phyloP scores from a whole-genome alignment of 2,888 invertebrate genomes.

The Drosophila kuntzei region DNA sequence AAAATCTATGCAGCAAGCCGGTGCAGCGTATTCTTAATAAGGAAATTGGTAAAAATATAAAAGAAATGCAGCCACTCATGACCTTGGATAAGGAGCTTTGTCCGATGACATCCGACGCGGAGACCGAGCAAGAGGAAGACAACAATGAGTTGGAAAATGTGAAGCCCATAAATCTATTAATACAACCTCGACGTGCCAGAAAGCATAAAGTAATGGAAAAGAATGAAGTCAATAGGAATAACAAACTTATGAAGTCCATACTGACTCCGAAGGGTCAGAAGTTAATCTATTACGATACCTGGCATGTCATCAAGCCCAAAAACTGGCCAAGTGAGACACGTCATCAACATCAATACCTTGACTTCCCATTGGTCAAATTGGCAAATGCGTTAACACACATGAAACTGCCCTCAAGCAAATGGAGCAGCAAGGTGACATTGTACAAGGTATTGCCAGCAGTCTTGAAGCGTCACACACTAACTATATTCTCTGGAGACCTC shows the following conservation, averaged over 20 bases:
- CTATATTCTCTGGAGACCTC: conserved; percentile 81
- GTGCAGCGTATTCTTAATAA: conserved; percentile 1
- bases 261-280: background rate
- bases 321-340: conserved; percentile 36
- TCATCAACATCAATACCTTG: conserved; percentile 62
- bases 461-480: conserved; percentile 58
- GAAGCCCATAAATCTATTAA: background rate
- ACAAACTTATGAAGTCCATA: background rate
- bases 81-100: conserved; percentile 12
- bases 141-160: background rate
- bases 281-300: conserved; percentile 82
- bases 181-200: background rate
- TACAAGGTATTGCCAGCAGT: conserved; percentile 65
- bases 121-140: background rate
- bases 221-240: background rate
- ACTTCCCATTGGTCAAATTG: conserved; percentile 80
- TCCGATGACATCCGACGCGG: background rate
- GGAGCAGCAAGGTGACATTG: conserved; percentile 82
- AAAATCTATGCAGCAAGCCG: too few species aligned
- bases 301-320: conserved; percentile 82
- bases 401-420: conserved; percentile 73
- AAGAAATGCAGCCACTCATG: conserved; percentile 7
- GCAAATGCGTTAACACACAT: conserved; percentile 77
- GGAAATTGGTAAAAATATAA: background rate
- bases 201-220: background rate